A percentile compares a stretch with the other conserved stretches of the same genome.
Conservation (phyloP, 2,888 invertebrate genomes). For the Oligia latruncula region DNA sequence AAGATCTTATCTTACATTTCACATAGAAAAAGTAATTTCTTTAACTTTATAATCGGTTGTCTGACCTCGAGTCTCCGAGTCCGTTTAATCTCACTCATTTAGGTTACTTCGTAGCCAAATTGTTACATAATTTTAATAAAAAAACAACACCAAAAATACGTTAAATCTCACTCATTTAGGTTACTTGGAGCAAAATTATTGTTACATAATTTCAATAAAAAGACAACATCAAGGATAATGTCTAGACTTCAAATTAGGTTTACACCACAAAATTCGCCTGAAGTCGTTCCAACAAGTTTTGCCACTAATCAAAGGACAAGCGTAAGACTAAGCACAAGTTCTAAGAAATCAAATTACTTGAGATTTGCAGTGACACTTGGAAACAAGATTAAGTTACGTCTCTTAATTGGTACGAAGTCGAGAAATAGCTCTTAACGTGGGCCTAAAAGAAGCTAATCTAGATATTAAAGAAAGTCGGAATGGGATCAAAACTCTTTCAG, state of each 20-base stretch:
- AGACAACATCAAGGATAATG: constrained; percentile 16
- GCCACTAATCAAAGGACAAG: constrained; percentile 24
- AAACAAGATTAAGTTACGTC: background rate
- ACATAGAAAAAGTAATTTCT: constrained; percentile 20
- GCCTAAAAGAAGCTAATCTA: background rate
- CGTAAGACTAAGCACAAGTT: constrained; percentile 8
- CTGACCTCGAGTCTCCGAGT: constrained; percentile 24
- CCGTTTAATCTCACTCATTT: constrained; percentile 31
- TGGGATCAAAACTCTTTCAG: background rate
- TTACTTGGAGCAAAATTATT: constrained; percentile 12
- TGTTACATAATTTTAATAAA: constrained; percentile 26
- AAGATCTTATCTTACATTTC: constrained; percentile 8
- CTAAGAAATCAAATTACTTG: constrained; percentile 17
- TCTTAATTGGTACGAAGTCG: background rate
- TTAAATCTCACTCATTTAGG: constrained; percentile 30
- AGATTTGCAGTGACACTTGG: constrained; percentile 10
- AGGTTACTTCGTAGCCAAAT: constrained; percentile 4
- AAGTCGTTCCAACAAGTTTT: constrained; percentile 15
- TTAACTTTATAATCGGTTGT: constrained; percentile 13
- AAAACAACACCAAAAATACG: constrained; percentile 13
- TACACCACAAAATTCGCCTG: constrained; percentile 22
- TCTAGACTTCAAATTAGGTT: constrained; percentile 31
- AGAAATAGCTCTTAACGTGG: background rate
- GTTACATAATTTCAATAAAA: constrained; percentile 27
- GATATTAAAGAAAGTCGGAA: background rate